Evolutionary conservation across 1,140 invertebrate species (phyloP).

Genomic region (Platorchestia sp.): DNA sequence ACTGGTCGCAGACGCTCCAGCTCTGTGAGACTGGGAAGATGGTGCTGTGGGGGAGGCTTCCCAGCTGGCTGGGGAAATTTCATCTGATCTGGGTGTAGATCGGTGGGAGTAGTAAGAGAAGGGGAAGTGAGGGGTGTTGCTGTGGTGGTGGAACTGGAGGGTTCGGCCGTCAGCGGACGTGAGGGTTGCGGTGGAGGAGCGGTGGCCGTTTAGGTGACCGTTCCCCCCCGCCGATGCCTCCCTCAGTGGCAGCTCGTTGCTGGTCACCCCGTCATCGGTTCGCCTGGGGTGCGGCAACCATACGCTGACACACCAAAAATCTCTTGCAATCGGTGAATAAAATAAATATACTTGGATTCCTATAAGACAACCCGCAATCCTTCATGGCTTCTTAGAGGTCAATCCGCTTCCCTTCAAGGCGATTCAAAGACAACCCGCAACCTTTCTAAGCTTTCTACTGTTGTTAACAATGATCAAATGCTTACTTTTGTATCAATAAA

Average conservation of each 20-base stretch:
- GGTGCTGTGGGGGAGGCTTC: slow-evolving; percentile 13
- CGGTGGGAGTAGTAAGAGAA: slow-evolving; percentile 46
- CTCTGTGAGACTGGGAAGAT: not conserved
- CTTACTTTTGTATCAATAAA: no score
- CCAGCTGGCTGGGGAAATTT: slow-evolving; percentile 14
- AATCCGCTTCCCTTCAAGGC: no score
- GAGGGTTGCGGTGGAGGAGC: not conserved
- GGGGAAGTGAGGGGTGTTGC: slow-evolving; percentile 3
- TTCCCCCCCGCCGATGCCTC: not conserved
- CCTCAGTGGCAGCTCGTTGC: slow-evolving; percentile 21
- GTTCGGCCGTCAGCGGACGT: slow-evolving; percentile 23
- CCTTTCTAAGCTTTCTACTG: no score
- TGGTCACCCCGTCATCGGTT: not conserved
- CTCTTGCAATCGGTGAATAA: no score
- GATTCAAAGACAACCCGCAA: no score
- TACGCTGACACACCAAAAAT: not conserved
- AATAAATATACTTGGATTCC: no score
- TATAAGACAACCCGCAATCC: no score
- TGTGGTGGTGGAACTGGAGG: slow-evolving; percentile 35
- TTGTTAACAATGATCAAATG: no score
- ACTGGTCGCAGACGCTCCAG: not conserved
- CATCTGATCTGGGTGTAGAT: not conserved
- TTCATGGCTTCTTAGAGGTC: no score
- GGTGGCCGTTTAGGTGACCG: not conserved
- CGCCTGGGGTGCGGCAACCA: slow-evolving; percentile 27